A percentile compares a stretch with the other conserved stretches of the same genome.
phyloP scores from a whole-genome alignment of 2,113 vertebrate genomes.

The Zootoca vivipara region DNA sequence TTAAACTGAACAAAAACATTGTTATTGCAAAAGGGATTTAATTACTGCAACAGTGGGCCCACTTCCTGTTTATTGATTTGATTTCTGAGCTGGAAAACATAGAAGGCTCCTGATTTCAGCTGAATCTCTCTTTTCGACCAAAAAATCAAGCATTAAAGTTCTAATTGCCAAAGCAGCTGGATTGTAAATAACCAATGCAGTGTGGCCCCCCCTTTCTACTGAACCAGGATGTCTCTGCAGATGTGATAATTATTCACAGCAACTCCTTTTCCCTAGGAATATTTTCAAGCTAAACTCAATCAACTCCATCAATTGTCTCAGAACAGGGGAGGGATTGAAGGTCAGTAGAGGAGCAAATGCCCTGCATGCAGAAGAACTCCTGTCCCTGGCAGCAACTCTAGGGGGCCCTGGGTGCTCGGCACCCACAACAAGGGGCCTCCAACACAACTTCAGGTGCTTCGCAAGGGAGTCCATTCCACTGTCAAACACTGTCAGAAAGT shows the following conservation, averaged over 20 bases:
- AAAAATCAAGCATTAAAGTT: constrained; percentile 51
- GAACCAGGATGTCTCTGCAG: constrained; percentile 46
- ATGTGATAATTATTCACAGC: constrained; percentile 63
- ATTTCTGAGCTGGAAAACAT: constrained; percentile 42
- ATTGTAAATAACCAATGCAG: constrained; percentile 66
- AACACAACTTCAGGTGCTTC: too few relatives aligned
- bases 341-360: neutral
- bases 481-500: too few relatives aligned
- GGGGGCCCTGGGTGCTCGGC: too few relatives aligned
- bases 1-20: constrained; percentile 14
- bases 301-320: constrained; percentile 31
- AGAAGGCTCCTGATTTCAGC: constrained; percentile 41
- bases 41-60: constrained; percentile 44
- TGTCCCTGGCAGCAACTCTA: too few relatives aligned
- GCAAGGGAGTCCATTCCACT: too few relatives aligned
- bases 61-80: neutral
- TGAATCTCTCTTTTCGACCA: constrained; percentile 56
- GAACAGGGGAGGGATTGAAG: neutral
- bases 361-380: neutral
- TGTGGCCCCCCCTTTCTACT: constrained; percentile 50
- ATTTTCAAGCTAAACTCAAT: constrained; percentile 49
- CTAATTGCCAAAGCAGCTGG: constrained; percentile 74
- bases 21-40: constrained; percentile 37
- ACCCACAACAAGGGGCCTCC: too few relatives aligned
- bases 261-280: constrained; percentile 43